Conservation (phyloP, 1,140 invertebrate species). For the Drosophila grimshawi region DNA sequence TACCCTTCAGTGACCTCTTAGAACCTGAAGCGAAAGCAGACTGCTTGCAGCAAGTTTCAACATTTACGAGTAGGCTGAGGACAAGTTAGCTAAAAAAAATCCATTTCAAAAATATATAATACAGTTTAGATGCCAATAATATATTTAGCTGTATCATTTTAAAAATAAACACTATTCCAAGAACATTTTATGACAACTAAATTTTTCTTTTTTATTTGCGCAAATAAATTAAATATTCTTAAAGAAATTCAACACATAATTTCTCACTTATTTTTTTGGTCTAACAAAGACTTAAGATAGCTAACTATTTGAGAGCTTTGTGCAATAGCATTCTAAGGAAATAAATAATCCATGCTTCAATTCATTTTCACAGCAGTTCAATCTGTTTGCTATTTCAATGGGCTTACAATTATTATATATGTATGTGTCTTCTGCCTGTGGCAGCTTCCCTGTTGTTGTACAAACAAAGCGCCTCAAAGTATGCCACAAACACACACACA, state of each 20-base stretch:
- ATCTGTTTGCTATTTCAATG: constrained; percentile 10
- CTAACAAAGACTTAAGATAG: neutral
- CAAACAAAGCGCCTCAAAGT: constrained; percentile 23
- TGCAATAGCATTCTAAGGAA: neutral
- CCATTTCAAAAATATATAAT: no score
- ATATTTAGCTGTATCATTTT: no score
- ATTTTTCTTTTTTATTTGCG: no score
- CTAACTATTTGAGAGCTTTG: neutral
- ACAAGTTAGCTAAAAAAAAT: no score
- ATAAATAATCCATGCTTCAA: neutral
- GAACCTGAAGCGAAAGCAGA: neutral
- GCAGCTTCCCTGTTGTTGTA: constrained; percentile 16
- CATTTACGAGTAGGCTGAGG: no score
- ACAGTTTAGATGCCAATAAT: no score
- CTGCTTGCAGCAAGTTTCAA: no score
- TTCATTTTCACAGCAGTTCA: neutral
- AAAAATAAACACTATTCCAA: no score
- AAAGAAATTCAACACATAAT: no score
- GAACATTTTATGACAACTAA: no score
- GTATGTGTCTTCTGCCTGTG: constrained; percentile 5
- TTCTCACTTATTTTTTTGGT: neutral
- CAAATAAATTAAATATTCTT: no score
- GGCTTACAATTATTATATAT: constrained; percentile 9
- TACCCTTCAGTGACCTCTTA: no score
- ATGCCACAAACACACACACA: constrained; percentile 16